Conservation (phyloP, 2,113 vertebrate genomes). For the Panurus biarmicus region DNA sequence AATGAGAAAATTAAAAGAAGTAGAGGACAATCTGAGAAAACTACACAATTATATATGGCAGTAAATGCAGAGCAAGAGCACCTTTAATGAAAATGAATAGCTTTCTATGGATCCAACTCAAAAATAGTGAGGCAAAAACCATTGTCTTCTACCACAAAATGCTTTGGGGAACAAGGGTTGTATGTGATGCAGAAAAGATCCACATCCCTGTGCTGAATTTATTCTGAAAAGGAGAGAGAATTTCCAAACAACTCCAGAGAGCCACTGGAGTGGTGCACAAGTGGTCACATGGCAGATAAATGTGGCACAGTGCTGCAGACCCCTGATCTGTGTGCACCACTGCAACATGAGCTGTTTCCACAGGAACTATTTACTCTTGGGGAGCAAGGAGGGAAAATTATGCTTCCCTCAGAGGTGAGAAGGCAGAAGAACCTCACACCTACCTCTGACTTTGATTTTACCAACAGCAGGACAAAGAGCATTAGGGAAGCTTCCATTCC, state of each 20-base stretch:
- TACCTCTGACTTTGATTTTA: background rate
- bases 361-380: background rate
- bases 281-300: background rate
- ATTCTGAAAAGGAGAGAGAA: background rate
- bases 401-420: background rate
- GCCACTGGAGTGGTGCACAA: background rate
- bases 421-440: background rate
- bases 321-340: background rate
- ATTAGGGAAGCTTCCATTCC: background rate
- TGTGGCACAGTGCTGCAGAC: background rate
- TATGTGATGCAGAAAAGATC: background rate
- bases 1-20: background rate
- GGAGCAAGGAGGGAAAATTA: background rate
- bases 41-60: background rate
- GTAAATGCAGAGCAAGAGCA: background rate
- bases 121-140: rapidly evolving
- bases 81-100: background rate
- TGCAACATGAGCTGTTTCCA: background rate
- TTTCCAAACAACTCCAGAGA: background rate
- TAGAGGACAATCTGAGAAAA: background rate
- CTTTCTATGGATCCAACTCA: background rate
- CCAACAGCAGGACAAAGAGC: background rate
- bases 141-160: background rate
- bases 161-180: background rate
- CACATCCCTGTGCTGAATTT: background rate